Base-by-base conservation (phyloP, 2,888 invertebrate species). In the Biston stratarius region DNA sequence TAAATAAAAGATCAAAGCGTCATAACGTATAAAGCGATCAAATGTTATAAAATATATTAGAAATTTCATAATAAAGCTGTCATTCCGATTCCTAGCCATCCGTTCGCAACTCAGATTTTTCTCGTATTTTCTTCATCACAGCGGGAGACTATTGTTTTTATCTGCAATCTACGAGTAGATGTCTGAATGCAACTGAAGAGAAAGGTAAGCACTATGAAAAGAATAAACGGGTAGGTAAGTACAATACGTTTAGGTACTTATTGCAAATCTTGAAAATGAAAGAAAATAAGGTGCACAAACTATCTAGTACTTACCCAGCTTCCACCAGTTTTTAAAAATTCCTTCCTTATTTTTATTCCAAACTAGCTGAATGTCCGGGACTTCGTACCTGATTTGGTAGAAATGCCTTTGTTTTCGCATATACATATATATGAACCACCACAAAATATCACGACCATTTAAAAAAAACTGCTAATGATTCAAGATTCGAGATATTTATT, bases 131-230 rank as follows among this genome's bases (percentile, higher is more conserved):
- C 11, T 42, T 51, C 49, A 9, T 34, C 34, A 40, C 47, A 24
- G 36, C 47, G 45, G 48, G 45, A 47, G n/a, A 24, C 40, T 56
- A 62, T 62, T 62, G 62, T 62, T 48, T 34, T 34, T 55, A 62
- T 56, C 61, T 24, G 10, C 38, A 55, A 38, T 33, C 61, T 34
- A 9, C 14, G 47, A 15, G 45, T 40, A 36, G 55, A 49, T 56
- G 56, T 49, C 47, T 49, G 48, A 51, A 61, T 61, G 44, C 44
- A 44, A 44, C 44, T 36, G 56, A 62, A 48, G n/a, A 40, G 48
- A 8, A 24, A 44, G 61, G 49, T 38, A 49, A 12, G 12, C 15
- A n/a, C 42, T 56, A 48, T 6, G 38, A 48, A 55, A 62, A 48
- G 34, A 56, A 48, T 38, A 8, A 24, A 33, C 15, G 38, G 24